These are phyloP conservation scores for Dicranocentrus wangi DNA, from an alignment of 2,888 invertebrate genomes.

Conservation along the genomic window DNA sequence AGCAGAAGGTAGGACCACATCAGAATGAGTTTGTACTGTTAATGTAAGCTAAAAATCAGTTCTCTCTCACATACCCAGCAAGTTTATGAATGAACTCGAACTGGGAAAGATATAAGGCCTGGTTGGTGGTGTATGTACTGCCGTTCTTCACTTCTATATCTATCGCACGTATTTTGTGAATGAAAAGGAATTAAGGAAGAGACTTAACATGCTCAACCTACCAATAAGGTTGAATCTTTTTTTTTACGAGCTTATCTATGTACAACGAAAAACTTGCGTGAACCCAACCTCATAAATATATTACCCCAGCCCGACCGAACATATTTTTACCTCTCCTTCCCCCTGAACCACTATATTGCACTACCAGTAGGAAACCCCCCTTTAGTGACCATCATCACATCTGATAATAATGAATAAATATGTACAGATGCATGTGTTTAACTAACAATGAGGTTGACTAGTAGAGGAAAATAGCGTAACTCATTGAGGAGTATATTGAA, in stretches of 20 bases:
- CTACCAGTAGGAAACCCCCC: background rate
- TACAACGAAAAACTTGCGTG: background rate
- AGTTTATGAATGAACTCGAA: conserved; percentile 58
- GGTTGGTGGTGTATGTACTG: background rate
- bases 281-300: background rate
- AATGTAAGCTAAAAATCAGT: no score
- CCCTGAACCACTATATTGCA: no score
- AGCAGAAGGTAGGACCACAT: no score
- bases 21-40: no score
- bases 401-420: background rate
- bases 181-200: conserved; percentile 30
- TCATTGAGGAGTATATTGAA: conserved; percentile 16
- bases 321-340: background rate
- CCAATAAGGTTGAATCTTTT: background rate
- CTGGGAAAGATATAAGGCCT: background rate
- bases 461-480: conserved; percentile 5
- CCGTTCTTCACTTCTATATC: background rate
- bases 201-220: background rate
- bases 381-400: background rate
- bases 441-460: background rate
- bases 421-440: background rate
- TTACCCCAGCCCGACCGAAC: background rate
- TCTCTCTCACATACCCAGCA: no score
- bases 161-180: conserved; percentile 2
- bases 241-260: background rate